Conservation (phyloP, 2,888 invertebrate species). For the Acrocyrtus sp. region DNA sequence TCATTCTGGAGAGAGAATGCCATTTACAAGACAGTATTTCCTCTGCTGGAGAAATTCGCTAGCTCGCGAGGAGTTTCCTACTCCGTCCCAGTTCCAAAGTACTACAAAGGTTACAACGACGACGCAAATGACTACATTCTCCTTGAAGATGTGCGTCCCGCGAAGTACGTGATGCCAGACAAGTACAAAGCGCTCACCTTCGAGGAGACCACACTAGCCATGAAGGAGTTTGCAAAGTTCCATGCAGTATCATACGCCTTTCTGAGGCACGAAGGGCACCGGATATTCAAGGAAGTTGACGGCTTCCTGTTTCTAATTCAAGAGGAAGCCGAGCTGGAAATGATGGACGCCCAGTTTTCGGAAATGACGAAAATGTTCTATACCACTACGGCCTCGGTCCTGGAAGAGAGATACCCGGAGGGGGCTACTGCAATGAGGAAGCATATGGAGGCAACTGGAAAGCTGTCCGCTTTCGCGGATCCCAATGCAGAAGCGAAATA, state of each 20-base stretch:
- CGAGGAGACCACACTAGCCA: constrained; percentile 36
- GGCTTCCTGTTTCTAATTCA: constrained; percentile 32
- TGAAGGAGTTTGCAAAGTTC: constrained; percentile 51
- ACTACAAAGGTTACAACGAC: constrained; percentile 47
- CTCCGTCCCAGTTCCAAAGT: constrained; percentile 49
- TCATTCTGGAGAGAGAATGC: constrained; percentile 49
- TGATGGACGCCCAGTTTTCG: constrained; percentile 23
- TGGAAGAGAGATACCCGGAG: constrained; percentile 30
- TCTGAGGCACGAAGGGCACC: constrained; percentile 41
- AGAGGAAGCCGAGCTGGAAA: constrained; percentile 7
- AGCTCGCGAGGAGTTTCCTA: constrained; percentile 20
- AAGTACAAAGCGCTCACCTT: constrained; percentile 40
- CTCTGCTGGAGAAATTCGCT: constrained; percentile 39
- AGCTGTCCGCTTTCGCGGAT: constrained; percentile 13
- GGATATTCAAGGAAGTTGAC: constrained; percentile 18
- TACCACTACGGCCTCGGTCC: constrained; percentile 5
- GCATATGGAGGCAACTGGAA: constrained; percentile 6
- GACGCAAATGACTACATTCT: constrained; percentile 53
- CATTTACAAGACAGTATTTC: constrained; percentile 43
- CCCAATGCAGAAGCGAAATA: constrained; percentile 21
- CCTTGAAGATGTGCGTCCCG: constrained; percentile 56
- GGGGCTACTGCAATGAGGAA: constrained; percentile 36
- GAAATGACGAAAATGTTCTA: constrained; percentile 19
- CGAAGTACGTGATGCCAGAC: constrained; percentile 56
- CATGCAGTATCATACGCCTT: constrained; percentile 53